Evolutionary conservation across 2,797 vertebrate species (phyloP).

Genomic region (Bovichtus variegatus): DNA sequence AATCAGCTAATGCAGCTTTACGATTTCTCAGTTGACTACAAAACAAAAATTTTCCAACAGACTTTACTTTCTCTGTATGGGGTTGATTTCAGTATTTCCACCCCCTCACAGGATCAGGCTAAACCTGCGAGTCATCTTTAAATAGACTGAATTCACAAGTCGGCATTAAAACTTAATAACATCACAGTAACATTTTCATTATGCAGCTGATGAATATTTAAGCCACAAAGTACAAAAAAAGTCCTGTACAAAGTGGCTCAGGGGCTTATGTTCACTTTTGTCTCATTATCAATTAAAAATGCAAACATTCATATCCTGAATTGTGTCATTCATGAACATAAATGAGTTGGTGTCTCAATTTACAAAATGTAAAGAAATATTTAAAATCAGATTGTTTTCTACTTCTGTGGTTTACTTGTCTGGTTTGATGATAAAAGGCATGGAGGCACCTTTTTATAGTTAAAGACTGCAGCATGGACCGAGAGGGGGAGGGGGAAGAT

Average conservation of each 20-base stretch:
- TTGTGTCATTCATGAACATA: neutral
- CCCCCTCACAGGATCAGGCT: neutral
- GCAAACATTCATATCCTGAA: neutral
- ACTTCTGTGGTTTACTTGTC: neutral
- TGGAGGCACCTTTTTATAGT: constrained; percentile 34
- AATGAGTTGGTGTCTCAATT: neutral
- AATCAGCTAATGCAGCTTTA: neutral
- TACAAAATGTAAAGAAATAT: neutral
- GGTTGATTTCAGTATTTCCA: neutral
- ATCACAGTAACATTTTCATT: constrained; percentile 27
- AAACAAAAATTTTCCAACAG: neutral
- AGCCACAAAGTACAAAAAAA: neutral
- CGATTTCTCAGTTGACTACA: neutral
- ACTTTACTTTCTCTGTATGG: neutral
- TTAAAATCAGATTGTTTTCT: neutral
- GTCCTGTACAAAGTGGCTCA: neutral
- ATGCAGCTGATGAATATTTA: constrained; percentile 43
- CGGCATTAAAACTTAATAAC: constrained; percentile 42
- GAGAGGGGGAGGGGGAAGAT: constrained; percentile 37
- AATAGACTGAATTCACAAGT: constrained; percentile 7
- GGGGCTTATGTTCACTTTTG: neutral
- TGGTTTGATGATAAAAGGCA: constrained; percentile 11
- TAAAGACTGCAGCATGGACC: constrained; percentile 61
- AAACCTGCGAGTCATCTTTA: neutral
- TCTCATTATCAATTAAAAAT: neutral